Base-by-base conservation (phyloP, 2,113 vertebrate genomes). In the Pangasianodon hypophthalmus region DNA sequence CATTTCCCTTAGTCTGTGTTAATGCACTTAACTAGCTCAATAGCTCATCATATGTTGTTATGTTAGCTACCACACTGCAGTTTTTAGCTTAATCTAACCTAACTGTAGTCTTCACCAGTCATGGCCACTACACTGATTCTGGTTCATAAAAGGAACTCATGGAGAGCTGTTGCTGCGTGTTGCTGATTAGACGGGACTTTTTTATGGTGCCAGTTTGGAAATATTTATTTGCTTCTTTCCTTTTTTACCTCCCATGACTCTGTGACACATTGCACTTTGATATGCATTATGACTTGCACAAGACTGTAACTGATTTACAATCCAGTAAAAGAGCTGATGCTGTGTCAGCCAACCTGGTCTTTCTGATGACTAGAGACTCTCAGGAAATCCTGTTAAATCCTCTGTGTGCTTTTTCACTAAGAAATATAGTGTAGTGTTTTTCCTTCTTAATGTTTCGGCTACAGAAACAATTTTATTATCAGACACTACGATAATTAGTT, bases 291-390 rank as follows among this genome's bases (percentile, higher is more conserved):
- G 54, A n/a, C 26, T 50, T 69, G 6, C 29, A 56, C 85, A 89
- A 50, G 41, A 26, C 19, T 87, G 58, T 85, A 84, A 87, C 64
- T 91, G 84, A 89, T 84, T 87, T 87, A 89, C 67, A 89, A 24
- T 37, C 67, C 19, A 11, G 73, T 84, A 87, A 58, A 79, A 60
- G 67, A 64, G 60, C 54, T 67, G 60, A 87, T 83, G 60, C 48
- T 88, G 62, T 69, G n/a, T 16, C n/a, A 29, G 44, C 14, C 62
- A 83, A 41, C 46, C 62, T 18, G 13, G 48, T 32, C 24, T 64
- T 56, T 58, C 50, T 84, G 64, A n/a, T 88, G 79, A 52, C 79
- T 3, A 54, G 48, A 69, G 62, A 46, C 7, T 18, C 2, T 24
- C 48, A 21, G 58, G 79, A 71, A 46, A 46, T 41, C 19, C 24